Conservation (phyloP, 2,888 invertebrate genomes). For the Bursaphelenchus okinawaensis region DNA sequence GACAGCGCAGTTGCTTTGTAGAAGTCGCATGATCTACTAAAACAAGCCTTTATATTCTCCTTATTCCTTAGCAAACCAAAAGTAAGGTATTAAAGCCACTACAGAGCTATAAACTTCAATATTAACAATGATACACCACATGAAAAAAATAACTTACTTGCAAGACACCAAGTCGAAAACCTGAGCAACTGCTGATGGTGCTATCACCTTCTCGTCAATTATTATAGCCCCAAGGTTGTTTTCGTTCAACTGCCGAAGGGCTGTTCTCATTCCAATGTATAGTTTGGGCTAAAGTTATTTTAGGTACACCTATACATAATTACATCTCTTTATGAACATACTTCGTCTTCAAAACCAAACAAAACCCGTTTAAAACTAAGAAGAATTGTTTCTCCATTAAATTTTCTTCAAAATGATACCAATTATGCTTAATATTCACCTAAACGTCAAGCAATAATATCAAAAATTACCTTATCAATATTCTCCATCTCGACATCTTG, state of each 20-base stretch:
- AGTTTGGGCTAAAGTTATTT: background rate
- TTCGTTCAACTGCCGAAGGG: background rate
- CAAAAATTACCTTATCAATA: background rate
- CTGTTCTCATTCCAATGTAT: constrained; percentile 1
- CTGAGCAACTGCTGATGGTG: constrained; percentile 8
- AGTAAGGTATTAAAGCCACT: too few species aligned
- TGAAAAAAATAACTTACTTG: background rate
- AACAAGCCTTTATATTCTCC: too few species aligned
- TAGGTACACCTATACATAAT: too few species aligned
- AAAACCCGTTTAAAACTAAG: too few species aligned
- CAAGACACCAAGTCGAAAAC: background rate
- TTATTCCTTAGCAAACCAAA: too few species aligned
- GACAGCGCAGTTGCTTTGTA: background rate
- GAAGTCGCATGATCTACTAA: constrained; percentile 1
- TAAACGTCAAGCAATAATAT: background rate
- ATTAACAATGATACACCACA: background rate
- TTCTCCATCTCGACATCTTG: background rate
- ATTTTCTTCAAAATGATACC: too few species aligned
- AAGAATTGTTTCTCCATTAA: too few species aligned
- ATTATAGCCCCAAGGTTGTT: constrained; percentile 2
- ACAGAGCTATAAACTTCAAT: too few species aligned
- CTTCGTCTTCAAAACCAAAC: too few species aligned
- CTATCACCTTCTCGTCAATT: background rate
- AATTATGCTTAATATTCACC: background rate
- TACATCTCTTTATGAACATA: too few species aligned